Evolutionary conservation across 2,797 vertebrate genomes (phyloP).

Genomic region (Parauchenoglanis ngamensis): DNA sequence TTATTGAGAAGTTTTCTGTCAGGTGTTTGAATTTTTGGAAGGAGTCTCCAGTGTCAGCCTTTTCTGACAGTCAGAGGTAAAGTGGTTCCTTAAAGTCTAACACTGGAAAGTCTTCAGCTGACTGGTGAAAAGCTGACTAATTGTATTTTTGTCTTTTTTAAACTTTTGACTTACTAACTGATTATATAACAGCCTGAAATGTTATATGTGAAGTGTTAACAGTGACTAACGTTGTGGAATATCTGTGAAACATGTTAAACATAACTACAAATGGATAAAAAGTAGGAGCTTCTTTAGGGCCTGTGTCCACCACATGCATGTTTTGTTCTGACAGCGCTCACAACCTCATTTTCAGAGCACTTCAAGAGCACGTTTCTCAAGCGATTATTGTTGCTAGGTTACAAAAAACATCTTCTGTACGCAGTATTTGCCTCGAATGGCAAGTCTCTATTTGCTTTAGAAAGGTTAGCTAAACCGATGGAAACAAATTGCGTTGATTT

Average conservation of each 20-base stretch:
- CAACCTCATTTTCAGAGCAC: too few relatives aligned
- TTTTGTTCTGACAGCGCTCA: too few relatives aligned
- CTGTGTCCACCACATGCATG: too few relatives aligned
- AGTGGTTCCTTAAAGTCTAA: not conserved
- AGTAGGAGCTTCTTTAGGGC: not conserved
- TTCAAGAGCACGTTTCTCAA: too few relatives aligned
- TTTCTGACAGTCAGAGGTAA: not conserved
- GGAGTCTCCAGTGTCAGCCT: not conserved
- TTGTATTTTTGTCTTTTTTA: not conserved
- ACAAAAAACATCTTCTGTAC: too few relatives aligned
- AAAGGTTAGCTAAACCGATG: too few relatives aligned
- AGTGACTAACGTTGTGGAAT: not conserved
- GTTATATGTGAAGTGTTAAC: not conserved
- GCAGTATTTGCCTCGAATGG: too few relatives aligned
- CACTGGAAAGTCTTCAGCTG: not conserved
- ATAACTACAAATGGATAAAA: not conserved
- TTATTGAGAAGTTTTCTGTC: not conserved
- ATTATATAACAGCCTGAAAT: not conserved
- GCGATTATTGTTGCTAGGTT: too few relatives aligned
- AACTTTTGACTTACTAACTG: not conserved
- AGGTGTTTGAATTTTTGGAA: not conserved
- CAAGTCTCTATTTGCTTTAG: too few relatives aligned
- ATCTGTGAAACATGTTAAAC: not conserved
- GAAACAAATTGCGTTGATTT: too few relatives aligned
- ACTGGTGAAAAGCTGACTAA: not conserved